Conservation (phyloP, 2,113 vertebrate species). For the Hymenochirus boettgeri region DNA sequence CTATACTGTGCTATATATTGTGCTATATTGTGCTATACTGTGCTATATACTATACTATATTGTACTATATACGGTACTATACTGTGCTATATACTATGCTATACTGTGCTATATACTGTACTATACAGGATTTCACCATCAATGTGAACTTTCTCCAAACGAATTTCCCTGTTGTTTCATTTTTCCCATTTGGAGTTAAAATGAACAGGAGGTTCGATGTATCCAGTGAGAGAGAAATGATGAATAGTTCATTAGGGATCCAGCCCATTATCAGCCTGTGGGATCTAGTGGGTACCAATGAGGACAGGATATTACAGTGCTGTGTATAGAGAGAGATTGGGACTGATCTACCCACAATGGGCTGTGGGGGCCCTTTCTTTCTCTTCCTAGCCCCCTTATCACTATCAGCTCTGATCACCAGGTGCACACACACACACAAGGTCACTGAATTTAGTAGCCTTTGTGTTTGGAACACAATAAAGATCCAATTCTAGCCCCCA, state of each 20-base stretch:
- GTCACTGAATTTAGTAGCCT: slow-evolving; percentile 48
- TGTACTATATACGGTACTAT: no score
- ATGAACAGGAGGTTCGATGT: no score
- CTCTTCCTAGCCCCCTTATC: background rate
- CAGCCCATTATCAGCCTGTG: slow-evolving; percentile 6
- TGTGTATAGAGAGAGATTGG: background rate
- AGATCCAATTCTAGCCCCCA: slow-evolving; percentile 42
- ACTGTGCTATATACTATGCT: no score
- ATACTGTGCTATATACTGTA: no score
- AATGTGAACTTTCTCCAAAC: no score
- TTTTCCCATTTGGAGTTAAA: no score
- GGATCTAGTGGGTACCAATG: background rate
- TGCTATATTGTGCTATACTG: no score
- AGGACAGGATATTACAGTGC: slow-evolving; percentile 26
- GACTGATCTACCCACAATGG: background rate
- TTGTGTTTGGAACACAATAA: slow-evolving; percentile 48
- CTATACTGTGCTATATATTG: no score
- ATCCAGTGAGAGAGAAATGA: background rate
- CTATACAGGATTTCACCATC: no score
- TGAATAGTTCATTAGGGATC: slow-evolving; percentile 22
- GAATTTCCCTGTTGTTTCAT: no score
- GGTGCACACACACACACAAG: slow-evolving; percentile 61
- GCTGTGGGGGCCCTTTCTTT: background rate
- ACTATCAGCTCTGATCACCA: slow-evolving; percentile 68
- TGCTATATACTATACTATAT: no score